Base-by-base conservation (phyloP, 2,797 vertebrate species). In the Pteronotus mesoamericanus region DNA sequence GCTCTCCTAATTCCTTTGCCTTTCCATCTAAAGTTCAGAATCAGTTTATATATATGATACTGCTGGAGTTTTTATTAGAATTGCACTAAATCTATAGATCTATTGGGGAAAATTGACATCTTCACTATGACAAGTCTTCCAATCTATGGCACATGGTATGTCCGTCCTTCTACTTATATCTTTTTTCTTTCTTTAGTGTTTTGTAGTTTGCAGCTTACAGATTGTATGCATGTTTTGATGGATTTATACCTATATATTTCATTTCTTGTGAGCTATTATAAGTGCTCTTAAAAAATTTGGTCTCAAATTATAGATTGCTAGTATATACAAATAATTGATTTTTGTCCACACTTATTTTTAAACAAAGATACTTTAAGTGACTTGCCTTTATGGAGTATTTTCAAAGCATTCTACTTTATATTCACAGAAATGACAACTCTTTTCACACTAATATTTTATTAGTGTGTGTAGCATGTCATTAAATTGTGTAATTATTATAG, bases 11-110 rank as follows among this genome's bases (percentile, higher is more conserved):
- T 95, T 53, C 22, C 8, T 92, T 90, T 61, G 44, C n/a, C 10
- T 93, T 89, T 59, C n/a, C 44, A 85, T 66, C n/a, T 91, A 53
- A 89, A 24, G 2, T 94, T 80, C 84, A 91, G 37, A 75, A 91
- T 69, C 57, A 87, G 9, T 4, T 82, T 86, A 11, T 51, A 9
- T 61, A 34, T 59, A 88, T 11, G 15, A n/a, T n/a, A 71, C 16
- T 78, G 24, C 18, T 92, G 53, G 53, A 46, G 68, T 44, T 78
- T 26, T 57, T 26, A 91, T 82, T 72, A 37, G 26, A 71, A 83
- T 44, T 61, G 42, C 7, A 69, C 16, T 69, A 59, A 55, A 44
- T 87, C 18, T 44, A 26, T 44, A 84, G 22, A 26, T 69, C 12
- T 55, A 29, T 66, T 37, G 46, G 6, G 19, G 64, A 19, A 26